Conservation (phyloP, 2,888 invertebrate genomes). For the Halictus quadricinctus region DNA sequence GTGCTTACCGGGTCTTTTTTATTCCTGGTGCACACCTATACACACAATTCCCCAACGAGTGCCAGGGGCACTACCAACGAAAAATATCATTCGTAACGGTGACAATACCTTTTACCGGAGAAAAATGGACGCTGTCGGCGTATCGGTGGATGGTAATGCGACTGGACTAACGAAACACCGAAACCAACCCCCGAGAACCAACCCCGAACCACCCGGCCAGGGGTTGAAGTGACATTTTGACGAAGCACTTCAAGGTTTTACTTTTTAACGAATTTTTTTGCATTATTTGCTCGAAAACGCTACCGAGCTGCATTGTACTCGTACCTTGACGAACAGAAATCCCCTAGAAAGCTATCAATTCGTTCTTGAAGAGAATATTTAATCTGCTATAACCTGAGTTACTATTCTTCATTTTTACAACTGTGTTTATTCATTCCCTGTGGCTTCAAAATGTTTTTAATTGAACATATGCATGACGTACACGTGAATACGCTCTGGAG, state of each 20-base stretch:
- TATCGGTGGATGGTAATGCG: constrained; percentile 17
- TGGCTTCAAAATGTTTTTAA: neutral
- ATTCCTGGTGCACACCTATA: no score
- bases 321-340: neutral
- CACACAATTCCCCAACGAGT: neutral
- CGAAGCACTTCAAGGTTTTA: neutral
- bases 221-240: constrained; percentile 11
- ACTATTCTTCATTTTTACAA: neutral
- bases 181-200: neutral
- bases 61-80: neutral
- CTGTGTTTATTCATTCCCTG: neutral
- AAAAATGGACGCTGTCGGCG: constrained; percentile 5
- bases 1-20: neutral
- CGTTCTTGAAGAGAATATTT: neutral
- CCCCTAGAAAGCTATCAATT: neutral
- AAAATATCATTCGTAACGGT: constrained; percentile 25
- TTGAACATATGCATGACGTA: neutral
- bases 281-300: neutral
- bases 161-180: constrained; percentile 7
- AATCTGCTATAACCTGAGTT: neutral
- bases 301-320: neutral
- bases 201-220: no score
- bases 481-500: neutral
- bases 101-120: constrained; percentile 14
- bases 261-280: neutral